Conservation (phyloP, 35 echinoderm and acorn worm species). For the Ptychodera flava region DNA sequence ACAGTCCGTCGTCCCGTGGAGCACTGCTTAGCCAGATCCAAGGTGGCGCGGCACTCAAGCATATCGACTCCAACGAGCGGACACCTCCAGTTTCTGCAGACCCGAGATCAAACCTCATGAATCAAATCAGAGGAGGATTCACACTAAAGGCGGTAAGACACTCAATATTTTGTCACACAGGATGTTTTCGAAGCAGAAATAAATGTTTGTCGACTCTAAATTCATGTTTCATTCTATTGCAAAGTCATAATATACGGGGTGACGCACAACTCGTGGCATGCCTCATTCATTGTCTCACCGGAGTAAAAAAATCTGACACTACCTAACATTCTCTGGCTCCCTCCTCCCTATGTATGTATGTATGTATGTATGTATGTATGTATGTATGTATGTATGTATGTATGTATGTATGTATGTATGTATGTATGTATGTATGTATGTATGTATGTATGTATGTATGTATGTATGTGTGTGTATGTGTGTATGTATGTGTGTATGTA, state of each 20-base stretch:
- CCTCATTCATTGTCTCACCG: no score
- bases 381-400: neutral
- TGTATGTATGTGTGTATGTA: neutral
- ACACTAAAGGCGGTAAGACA: slow-evolving; percentile 11
- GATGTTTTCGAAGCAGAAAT: no score
- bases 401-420: neutral
- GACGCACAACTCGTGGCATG: no score
- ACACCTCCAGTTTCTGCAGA: neutral
- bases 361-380: neutral
- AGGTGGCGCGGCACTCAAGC: neutral
- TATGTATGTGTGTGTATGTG: neutral
- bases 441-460: neutral
- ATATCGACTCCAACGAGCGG: neutral
- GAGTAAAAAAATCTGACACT: no score
- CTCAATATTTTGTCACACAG: no score
- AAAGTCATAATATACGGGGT: no score
- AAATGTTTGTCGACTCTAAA: no score
- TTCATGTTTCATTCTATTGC: no score
- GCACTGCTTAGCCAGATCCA: slow-evolving; percentile 14
- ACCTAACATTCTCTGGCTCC: no score
- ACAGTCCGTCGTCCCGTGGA: neutral
- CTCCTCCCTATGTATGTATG: neutral
- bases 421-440: neutral
- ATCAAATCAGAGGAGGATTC: neutral
- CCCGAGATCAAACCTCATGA: neutral